Evolutionary conservation across 2,888 invertebrate species (phyloP), one percentile per base, ranked within the genome.

Genomic region (Sphecodes monilicornis): DNA sequence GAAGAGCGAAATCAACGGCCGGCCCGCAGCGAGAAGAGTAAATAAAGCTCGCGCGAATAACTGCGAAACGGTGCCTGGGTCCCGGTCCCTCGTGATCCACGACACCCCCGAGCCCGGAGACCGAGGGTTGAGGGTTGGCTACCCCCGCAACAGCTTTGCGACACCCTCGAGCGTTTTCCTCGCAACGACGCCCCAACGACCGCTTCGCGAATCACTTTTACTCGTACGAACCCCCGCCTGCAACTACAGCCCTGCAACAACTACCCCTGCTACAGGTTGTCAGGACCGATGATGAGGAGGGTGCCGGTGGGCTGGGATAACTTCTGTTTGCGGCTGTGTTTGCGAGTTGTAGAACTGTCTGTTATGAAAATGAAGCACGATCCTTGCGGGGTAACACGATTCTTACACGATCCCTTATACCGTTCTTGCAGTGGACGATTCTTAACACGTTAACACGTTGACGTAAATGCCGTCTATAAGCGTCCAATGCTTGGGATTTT

Each of bases 141-240:
- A 39, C 50, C 43, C 60, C 43, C 50, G 43, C 43, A 29, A 32
- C 70, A 72, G 76, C 76, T 85, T 82, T 84, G 77, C 79, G 70
- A 74, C 72, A 84, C 79, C 85, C 76, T 50, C 72, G 78, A 78
- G 83, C 72, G 72, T 68, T 83, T 73, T 78, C 78, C 75, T 54
- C 66, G 70, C 16, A 80, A 72, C 80, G 69, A 69, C 69, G 50
- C 43, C 54, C 54, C 69, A 16, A 68, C 75, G 46, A 66, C 57
- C 74, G 74, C 66, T 41, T 57, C 75, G 66, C 78, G 78, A 78
- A 68, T 76, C 83, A 83, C 75, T 78, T 78, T 72, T 78, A 32
- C 66, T 66, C 22, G 29, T 22, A 8, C 36, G 22, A 18, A 18
- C 10, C 36, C 8, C 71, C 29, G 1, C 10, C 18, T 39, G n/a